Base-by-base conservation (phyloP, 2,888 invertebrate genomes). In the Thecocarcelia acutangulata region DNA sequence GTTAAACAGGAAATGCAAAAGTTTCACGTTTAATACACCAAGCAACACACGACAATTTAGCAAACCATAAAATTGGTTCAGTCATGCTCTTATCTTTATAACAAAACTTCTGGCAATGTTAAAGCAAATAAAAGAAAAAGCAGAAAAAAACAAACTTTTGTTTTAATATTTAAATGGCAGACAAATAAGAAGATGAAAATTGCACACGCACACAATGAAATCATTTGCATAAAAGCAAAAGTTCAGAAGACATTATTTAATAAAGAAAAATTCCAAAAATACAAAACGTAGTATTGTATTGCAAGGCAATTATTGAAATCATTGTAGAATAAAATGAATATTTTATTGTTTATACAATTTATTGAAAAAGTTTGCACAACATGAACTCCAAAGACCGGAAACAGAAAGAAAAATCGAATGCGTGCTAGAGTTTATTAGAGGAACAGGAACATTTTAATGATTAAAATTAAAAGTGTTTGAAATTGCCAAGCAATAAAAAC, bases 281-380 rank as follows among this genome's bases (percentile, higher is more conserved):
- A 64, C 11, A 61, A 58, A 19, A 12, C 19, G n/a, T 52, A 33
- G 21, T 42, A 46, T 58, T 59, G 40, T 75, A 72, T 81, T 64
- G 33, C 59, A 58, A 52, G 77, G 78, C 78, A 78, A 82, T 78
- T 78, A 82, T 78, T 70, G 59, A 70, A 66, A 66, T 78, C 50
- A 66, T 82, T 75, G 70, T 70, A 48, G 48, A 66, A 69, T 66
- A 66, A 82, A 75, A 74, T 75, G 66, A 78, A 78, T 82, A 78
- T 75, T 82, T 82, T 78, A 82, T 82, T 78, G 66, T 56, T 61
- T 59, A 75, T 3, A 64, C 40, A 70, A 82, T 75, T 82, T 82
- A 82, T 82, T 28, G 78, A 12, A 46, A 78, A 82, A 82, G 44
- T 82, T 82, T 82, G 42, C 13, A 19, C 24, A 28, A 59, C 19